phyloP scores from a whole-genome alignment of 2,113 vertebrate genomes.

The Takifugu flavidus region DNA sequence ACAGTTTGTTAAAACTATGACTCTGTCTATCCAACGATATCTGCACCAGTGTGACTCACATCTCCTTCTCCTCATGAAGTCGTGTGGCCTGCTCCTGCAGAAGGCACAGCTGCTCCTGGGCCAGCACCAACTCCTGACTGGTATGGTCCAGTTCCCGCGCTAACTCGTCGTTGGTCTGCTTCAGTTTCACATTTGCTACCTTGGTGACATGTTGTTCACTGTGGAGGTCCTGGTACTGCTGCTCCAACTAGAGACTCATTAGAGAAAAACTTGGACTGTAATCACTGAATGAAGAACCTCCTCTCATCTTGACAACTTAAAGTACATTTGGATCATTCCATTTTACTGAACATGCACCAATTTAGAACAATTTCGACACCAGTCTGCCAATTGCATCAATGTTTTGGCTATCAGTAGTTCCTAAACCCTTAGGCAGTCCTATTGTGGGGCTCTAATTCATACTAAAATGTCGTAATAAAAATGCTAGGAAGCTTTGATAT shows the following conservation, averaged over 20 bases:
- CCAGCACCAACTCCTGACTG: constrained; percentile 72
- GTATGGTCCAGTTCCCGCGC: constrained; percentile 80
- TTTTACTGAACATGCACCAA: too few species aligned
- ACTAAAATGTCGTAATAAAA: too few species aligned
- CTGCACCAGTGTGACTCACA: constrained; percentile 71
- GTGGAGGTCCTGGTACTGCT: constrained; percentile 82
- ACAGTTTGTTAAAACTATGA: neutral
- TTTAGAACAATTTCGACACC: too few species aligned
- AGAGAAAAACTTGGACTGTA: neutral
- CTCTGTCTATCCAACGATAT: neutral
- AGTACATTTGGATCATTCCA: too few species aligned
- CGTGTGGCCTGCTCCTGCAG: constrained; percentile 81
- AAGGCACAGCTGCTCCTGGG: constrained; percentile 81
- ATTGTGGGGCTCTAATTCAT: too few species aligned
- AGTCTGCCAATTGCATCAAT: too few species aligned
- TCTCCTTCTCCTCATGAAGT: constrained; percentile 86
- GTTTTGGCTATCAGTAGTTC: too few species aligned
- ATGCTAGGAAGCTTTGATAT: too few species aligned
- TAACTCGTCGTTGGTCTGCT: constrained; percentile 84
- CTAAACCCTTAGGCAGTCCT: too few species aligned
- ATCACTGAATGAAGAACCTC: too few species aligned
- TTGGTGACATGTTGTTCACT: constrained; percentile 82
- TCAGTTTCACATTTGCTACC: constrained; percentile 86
- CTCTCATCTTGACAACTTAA: neutral
- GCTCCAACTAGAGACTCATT: constrained; percentile 77